phyloP scores from a whole-genome alignment of 2,113 vertebrate species.

The Tupaia tana region DNA sequence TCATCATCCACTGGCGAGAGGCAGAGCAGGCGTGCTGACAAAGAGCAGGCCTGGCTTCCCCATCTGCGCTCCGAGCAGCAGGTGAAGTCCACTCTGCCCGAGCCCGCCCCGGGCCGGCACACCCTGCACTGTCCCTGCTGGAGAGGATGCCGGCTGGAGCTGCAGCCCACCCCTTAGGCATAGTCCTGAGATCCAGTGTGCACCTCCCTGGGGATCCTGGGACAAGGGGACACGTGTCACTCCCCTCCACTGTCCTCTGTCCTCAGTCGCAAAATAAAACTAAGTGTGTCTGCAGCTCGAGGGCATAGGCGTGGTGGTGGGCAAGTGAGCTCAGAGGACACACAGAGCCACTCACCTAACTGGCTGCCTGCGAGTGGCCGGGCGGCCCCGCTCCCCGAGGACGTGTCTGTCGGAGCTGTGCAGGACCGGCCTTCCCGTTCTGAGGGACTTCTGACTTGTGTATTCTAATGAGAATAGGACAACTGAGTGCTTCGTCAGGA shows the following conservation, averaged over 20 bases:
- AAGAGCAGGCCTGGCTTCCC: neutral
- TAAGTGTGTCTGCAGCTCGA: neutral
- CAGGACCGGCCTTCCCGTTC: neutral
- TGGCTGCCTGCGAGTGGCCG: neutral
- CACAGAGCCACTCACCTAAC: neutral
- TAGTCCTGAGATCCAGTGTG: neutral
- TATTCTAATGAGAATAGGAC: neutral
- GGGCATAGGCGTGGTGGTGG: neutral
- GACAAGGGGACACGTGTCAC: neutral
- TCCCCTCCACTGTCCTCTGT: neutral
- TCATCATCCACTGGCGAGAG: constrained; percentile 60
- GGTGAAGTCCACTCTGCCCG: neutral
- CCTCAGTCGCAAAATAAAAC: neutral
- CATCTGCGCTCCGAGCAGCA: neutral
- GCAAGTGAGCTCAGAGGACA: neutral
- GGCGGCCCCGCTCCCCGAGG: neutral
- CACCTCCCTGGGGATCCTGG: neutral
- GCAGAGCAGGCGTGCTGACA: neutral
- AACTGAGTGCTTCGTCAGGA: neutral
- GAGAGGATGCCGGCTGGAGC: neutral
- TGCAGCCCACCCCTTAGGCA: neutral
- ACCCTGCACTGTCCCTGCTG: neutral
- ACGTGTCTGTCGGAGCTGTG: neutral
- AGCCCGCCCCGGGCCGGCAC: neutral
- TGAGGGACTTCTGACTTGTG: neutral